Conservation (phyloP, 1,140 invertebrate genomes). For the Trichoplusia ni region DNA sequence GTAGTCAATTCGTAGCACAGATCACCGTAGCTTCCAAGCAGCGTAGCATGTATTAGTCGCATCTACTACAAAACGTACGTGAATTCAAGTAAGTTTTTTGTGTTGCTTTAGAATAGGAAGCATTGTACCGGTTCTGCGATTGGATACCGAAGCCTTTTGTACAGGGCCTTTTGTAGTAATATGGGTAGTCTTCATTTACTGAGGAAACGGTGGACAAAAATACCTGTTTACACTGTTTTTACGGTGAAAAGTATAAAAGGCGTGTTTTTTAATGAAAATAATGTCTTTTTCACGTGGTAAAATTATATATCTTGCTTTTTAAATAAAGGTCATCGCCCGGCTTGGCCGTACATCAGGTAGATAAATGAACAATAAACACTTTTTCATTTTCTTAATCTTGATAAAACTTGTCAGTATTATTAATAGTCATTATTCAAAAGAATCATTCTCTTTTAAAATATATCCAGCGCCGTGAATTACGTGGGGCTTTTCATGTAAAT, state of each 20-base stretch:
- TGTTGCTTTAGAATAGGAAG: background rate
- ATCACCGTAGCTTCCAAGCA: constrained; percentile 16
- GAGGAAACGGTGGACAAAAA: too few relatives aligned
- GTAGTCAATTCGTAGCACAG: constrained; percentile 9
- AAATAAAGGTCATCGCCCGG: background rate
- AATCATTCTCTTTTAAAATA: constrained; percentile 23
- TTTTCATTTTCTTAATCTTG: constrained; percentile 28
- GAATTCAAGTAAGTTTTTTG: constrained; percentile 4
- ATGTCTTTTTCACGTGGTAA: background rate
- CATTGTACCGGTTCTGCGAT: constrained; percentile 9
- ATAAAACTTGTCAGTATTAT: constrained; percentile 29
- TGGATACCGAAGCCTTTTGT: constrained; percentile 11
- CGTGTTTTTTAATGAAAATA: too few relatives aligned
- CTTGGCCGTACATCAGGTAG: constrained; percentile 9
- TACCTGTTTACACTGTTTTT: too few relatives aligned
- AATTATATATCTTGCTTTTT: background rate
- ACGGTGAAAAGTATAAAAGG: too few relatives aligned
- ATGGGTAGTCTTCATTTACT: constrained; percentile 5
- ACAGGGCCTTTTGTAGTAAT: constrained; percentile 11
- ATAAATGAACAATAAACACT: constrained; percentile 19
- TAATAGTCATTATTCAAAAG: constrained; percentile 25
- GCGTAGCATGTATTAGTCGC: constrained; percentile 9
- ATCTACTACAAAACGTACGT: background rate
- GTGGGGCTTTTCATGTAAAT: constrained; percentile 18
- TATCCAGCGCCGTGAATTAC: constrained; percentile 11